These are phyloP conservation scores for Heliconius nattereri DNA, from an alignment of 1,140 invertebrate genomes.

Conservation along the genomic window DNA sequence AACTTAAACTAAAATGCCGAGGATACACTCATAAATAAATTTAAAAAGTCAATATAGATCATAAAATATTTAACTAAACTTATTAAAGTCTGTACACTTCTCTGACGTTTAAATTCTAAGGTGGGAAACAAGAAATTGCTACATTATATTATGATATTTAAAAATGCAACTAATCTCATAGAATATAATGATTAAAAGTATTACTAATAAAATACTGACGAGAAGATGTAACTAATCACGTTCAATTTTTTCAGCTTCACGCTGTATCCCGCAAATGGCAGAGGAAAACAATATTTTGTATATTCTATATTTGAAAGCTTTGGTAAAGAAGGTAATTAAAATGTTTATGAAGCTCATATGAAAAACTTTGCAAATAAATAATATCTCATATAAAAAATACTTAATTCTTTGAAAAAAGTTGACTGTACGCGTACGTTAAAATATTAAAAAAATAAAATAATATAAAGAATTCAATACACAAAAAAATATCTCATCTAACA, in stretches of 20 bases:
- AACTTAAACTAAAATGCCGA: slow-evolving; percentile 22
- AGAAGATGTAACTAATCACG: not conserved
- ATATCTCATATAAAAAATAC: too few species aligned
- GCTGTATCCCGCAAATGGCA: too few species aligned
- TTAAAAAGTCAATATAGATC: slow-evolving; percentile 5
- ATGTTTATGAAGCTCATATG: too few species aligned
- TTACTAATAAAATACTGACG: not conserved
- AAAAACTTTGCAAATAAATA: not conserved
- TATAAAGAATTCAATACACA: too few species aligned
- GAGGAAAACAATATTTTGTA: too few species aligned
- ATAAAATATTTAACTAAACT: slow-evolving; percentile 21
- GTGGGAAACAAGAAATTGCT: slow-evolving; percentile 29
- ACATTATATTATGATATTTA: slow-evolving; percentile 8
- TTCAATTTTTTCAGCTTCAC: not conserved
- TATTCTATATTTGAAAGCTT: not conserved
- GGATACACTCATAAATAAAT: slow-evolving; percentile 29
- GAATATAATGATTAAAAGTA: not conserved
- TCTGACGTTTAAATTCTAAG: not conserved
- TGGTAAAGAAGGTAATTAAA: not conserved
- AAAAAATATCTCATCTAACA: too few species aligned
- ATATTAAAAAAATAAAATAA: too few species aligned
- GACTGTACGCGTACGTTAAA: too few species aligned
- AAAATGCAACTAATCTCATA: slow-evolving; percentile 27
- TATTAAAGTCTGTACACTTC: slow-evolving; percentile 3
- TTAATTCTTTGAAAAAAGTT: too few species aligned